Evolutionary conservation across 2,797 vertebrate species (phyloP).

Genomic region (Atherinosoma microstoma): DNA sequence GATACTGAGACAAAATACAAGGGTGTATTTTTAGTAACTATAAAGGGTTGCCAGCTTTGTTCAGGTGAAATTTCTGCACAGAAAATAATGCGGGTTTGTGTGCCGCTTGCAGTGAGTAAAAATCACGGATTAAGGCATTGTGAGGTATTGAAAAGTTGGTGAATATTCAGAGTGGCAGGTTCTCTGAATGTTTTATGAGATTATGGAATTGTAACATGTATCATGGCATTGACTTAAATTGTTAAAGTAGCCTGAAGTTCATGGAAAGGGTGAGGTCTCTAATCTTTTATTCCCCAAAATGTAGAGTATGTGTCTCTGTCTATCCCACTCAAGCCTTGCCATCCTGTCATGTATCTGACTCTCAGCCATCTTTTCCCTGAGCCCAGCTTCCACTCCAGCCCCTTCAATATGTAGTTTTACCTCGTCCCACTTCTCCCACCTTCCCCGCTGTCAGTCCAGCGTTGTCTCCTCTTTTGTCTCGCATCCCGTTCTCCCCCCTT

Average conservation of each 20-base stretch:
- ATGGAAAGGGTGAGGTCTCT: constrained; percentile 60
- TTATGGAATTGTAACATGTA: constrained; percentile 72
- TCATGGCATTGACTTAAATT: constrained; percentile 76
- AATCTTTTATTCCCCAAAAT: constrained; percentile 71
- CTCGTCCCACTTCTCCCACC: constrained; percentile 41
- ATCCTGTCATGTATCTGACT: constrained; percentile 38
- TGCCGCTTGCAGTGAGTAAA: constrained; percentile 51
- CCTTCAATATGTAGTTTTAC: constrained; percentile 21
- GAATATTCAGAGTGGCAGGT: constrained; percentile 76
- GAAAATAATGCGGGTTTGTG: constrained; percentile 55
- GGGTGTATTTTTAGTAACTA: constrained; percentile 80
- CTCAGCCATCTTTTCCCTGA: constrained; percentile 28
- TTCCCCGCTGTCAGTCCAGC: constrained; percentile 15
- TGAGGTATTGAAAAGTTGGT: constrained; percentile 49
- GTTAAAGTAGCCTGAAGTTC: constrained; percentile 77
- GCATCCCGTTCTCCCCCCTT: constrained; percentile 33
- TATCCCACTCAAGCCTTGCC: constrained; percentile 49
- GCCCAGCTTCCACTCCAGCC: constrained; percentile 20
- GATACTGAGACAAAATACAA: constrained; percentile 82
- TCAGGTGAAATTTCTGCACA: constrained; percentile 74
- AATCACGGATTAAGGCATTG: constrained; percentile 60
- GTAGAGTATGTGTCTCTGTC: constrained; percentile 54
- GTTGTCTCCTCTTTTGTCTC: constrained; percentile 65
- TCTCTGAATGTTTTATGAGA: constrained; percentile 77
- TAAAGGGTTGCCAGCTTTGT: constrained; percentile 81